Conservation (phyloP, 2,113 vertebrate species). For the Charina bottae region DNA sequence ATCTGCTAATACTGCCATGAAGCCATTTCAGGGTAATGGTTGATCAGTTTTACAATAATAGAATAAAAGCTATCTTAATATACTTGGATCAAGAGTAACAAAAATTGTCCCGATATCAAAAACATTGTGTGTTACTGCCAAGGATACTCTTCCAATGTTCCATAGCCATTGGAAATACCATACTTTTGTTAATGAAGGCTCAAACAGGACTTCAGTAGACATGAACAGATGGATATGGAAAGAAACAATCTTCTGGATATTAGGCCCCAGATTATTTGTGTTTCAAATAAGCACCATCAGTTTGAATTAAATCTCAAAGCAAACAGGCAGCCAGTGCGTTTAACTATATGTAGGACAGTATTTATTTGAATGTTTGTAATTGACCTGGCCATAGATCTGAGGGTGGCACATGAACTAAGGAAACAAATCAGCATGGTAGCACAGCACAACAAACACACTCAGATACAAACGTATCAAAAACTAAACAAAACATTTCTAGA, state of each 20-base stretch:
- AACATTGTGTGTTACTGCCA: background rate
- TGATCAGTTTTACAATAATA: background rate
- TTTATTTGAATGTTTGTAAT: background rate
- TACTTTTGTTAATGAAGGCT: background rate
- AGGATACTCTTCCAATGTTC: background rate
- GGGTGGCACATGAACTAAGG: background rate
- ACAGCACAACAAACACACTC: background rate
- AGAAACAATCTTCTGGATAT: background rate
- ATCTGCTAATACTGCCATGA: too few relatives aligned
- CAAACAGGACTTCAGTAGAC: background rate
- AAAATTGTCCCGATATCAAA: background rate
- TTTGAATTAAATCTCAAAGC: background rate
- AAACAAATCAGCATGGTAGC: background rate
- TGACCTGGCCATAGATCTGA: background rate
- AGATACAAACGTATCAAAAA: background rate
- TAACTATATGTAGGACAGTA: background rate
- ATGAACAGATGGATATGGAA: background rate
- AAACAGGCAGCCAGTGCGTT: background rate
- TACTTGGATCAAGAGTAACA: background rate
- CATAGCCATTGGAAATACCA: background rate
- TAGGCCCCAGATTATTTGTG: background rate
- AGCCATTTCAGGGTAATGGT: background rate
- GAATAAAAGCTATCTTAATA: background rate
- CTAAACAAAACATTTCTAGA: background rate
- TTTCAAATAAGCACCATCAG: background rate